Conservation (phyloP, 1,140 invertebrate species). For the Arion vulgaris region DNA sequence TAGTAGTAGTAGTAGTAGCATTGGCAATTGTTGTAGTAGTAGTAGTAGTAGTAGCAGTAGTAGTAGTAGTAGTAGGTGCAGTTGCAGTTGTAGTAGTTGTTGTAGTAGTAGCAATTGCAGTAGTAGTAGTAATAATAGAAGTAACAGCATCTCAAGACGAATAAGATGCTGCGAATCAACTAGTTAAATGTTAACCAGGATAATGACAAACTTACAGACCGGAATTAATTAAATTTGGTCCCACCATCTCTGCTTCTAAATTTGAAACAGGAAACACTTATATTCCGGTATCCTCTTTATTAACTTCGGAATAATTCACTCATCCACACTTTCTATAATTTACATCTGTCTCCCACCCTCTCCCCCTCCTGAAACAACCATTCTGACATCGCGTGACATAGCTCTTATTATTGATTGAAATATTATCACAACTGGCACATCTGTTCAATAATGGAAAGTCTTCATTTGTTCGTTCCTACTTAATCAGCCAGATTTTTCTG, state of each 20-base stretch:
- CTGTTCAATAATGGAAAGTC: neutral
- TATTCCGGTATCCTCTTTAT: too few species aligned
- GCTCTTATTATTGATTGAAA: neutral
- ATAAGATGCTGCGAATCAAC: neutral
- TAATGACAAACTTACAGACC: too few species aligned
- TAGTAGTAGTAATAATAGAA: conserved; percentile 7
- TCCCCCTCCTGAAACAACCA: neutral
- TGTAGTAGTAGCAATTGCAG: too few species aligned
- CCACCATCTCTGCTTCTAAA: too few species aligned
- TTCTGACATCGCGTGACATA: neutral
- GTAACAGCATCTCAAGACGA: neutral
- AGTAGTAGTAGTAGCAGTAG: neutral
- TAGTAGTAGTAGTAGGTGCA: neutral
- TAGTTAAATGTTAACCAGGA: too few species aligned
- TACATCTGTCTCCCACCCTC: too few species aligned
- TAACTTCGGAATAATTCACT: too few species aligned
- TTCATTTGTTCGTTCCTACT: neutral
- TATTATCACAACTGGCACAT: neutral
- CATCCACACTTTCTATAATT: too few species aligned
- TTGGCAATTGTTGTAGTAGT: neutral
- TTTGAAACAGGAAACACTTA: too few species aligned
- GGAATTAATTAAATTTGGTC: too few species aligned
- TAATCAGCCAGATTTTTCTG: neutral
- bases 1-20: neutral
- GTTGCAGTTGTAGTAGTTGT: too few species aligned